A percentile compares a stretch with the other conserved stretches of the same genome.
These are phyloP conservation scores for Eidolon helvum DNA, from an alignment of 2,113 vertebrate genomes.

Conservation along the genomic window DNA sequence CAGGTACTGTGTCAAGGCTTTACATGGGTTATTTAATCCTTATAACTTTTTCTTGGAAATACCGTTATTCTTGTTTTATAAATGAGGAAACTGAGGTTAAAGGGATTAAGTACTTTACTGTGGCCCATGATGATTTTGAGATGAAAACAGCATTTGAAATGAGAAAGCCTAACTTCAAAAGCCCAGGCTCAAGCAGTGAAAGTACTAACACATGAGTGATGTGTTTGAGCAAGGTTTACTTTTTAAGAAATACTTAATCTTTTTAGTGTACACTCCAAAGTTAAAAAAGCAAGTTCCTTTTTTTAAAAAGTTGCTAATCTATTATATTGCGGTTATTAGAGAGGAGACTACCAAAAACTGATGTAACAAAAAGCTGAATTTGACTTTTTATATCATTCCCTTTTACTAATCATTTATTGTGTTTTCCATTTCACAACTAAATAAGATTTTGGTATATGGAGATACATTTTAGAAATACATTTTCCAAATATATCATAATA, in stretches of 20 bases:
- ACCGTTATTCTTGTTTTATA: not conserved
- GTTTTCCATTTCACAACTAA: not conserved
- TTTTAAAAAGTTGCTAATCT: not conserved
- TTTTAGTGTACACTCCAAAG: not conserved
- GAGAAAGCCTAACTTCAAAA: not conserved
- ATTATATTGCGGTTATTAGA: not conserved
- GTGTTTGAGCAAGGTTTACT: not conserved
- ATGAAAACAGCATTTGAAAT: not conserved
- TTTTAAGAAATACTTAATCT: not conserved
- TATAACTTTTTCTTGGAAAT: constrained; percentile 40
- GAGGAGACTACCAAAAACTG: constrained; percentile 16
- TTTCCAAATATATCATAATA: not conserved
- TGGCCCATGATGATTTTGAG: not conserved
- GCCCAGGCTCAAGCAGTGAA: not conserved
- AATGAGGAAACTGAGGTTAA: constrained; percentile 20
- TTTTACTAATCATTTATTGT: not conserved
- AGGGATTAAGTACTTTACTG: not conserved
- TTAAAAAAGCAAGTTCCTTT: not conserved
- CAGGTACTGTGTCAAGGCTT: not conserved
- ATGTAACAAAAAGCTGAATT: constrained; percentile 9
- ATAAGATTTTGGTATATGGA: not conserved
- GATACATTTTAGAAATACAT: not conserved
- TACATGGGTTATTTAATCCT: not conserved
- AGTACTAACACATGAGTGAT: not conserved
- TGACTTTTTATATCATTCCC: not conserved